Evolutionary conservation across 2,888 invertebrate species (phyloP).

Genomic region (Drosophila mimica): DNA sequence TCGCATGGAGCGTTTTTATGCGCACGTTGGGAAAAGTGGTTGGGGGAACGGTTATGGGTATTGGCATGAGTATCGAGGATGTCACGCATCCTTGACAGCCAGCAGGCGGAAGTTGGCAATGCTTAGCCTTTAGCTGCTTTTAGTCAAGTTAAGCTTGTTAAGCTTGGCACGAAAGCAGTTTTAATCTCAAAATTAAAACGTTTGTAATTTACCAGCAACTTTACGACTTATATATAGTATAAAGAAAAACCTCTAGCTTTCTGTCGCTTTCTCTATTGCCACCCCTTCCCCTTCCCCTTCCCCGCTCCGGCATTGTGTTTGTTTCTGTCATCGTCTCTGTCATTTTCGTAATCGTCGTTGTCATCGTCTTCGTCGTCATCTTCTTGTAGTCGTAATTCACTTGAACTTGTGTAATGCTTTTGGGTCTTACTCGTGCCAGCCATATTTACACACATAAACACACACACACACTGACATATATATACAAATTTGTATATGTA

Average conservation of each 20-base stretch:
- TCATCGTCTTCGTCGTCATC: constrained; percentile 48
- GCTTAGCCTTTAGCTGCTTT: constrained; percentile 58
- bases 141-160: constrained; percentile 76
- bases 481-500: not conserved
- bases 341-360: constrained; percentile 63
- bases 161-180: constrained; percentile 79
- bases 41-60: not conserved
- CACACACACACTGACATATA: constrained; percentile 19
- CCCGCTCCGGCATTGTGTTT: not conserved
- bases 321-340: constrained; percentile 39
- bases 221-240: constrained; percentile 69
- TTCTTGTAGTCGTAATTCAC: constrained; percentile 73
- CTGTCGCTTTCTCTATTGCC: constrained; percentile 21
- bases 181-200: constrained; percentile 82
- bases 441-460: constrained; percentile 14
- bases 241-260: constrained; percentile 45
- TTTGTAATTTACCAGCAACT: constrained; percentile 77
- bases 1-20: constrained; percentile 74
- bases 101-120: constrained; percentile 62
- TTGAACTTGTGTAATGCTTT: constrained; percentile 72
- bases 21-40: constrained; percentile 4
- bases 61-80: constrained; percentile 13
- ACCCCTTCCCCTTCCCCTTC: not conserved
- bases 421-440: constrained; percentile 44
- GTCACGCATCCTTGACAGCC: constrained; percentile 39